Base-by-base conservation (phyloP, 2,888 invertebrate species). In the Leptinotarsa rubiginosa region DNA sequence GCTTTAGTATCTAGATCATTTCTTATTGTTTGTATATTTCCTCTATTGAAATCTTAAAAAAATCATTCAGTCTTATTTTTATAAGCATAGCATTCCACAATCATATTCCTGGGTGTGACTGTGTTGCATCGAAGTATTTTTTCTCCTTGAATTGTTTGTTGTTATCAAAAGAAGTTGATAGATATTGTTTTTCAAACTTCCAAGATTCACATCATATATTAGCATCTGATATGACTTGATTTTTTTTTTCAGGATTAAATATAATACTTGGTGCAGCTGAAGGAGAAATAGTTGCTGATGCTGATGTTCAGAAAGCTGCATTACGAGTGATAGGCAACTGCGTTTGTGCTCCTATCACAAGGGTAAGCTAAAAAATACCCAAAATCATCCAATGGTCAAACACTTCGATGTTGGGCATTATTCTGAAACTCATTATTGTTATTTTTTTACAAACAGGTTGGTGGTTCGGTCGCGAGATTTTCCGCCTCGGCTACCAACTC, bases 261-360 rank as follows among this genome's bases (percentile, higher is more conserved):
- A 94, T 97, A 54, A 92, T 97, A 64, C 88, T 97, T 66, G 94
- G 91, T 16, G 95, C 97, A 25, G 96, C 97, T 1, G 97, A 97
- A 85, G 97, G 97, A 1, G 97, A 97, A 86, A 93, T 96, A 50
- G 93, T 96, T 0, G 92, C 93, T 2, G 98, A 98, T 85, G 92
- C 97, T 0, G 97, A 97, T 81, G 96, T 98, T 0, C 96, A 97
- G 87, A 94, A 95, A 82, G 94, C 97, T 0, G 97, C 98, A 0
- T 89, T 99, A 1, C 92, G 95, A 80, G 95, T 97, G 22, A 91
- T 99, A 73, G 95, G 97, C 70, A 97, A 97, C 88, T 97, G 97
- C 87, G 96, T 98, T 1, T 97, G 97, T 88, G 96, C 96, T 2
- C 97, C 97, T 0, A 92, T 95, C 15, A 92, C 93, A 77, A 90